Evolutionary conservation across 2,888 invertebrate species (phyloP).

Genomic region (Blera fallax): DNA sequence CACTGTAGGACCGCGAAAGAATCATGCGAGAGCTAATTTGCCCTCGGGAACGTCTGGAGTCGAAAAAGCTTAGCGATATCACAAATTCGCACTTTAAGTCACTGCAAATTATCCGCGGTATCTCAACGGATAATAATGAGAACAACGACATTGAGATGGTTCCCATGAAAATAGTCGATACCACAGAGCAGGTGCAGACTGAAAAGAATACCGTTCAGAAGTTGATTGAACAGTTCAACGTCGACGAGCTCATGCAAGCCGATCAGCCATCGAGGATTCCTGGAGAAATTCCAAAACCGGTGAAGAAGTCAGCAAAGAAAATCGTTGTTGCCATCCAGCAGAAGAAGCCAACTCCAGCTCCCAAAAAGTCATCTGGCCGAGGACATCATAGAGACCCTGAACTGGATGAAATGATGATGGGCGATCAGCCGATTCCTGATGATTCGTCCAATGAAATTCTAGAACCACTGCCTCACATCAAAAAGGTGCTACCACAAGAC

Average conservation of each 20-base stretch:
- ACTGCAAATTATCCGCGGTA: conserved; percentile 79
- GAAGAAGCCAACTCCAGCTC: conserved; percentile 52
- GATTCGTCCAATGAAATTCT: conserved; percentile 79
- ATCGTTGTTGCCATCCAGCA: conserved; percentile 73
- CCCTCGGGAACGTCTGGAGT: conserved; percentile 79
- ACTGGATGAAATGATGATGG: conserved; percentile 80
- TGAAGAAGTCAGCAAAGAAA: conserved; percentile 79
- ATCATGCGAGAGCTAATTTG: conserved; percentile 78
- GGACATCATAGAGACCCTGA: conserved; percentile 37
- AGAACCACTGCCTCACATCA: conserved; percentile 79
- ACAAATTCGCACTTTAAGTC: conserved; percentile 80
- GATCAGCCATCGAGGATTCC: conserved; percentile 77
- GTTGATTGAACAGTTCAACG: conserved; percentile 78
- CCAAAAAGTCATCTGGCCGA: conserved; percentile 43
- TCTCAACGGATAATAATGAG: conserved; percentile 80
- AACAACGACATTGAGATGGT: conserved; percentile 80
- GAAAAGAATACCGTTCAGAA: conserved; percentile 77
- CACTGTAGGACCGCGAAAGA: conserved; percentile 77
- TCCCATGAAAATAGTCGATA: conserved; percentile 71
- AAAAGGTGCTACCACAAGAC: conserved; percentile 79
- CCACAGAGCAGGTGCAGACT: conserved; percentile 75
- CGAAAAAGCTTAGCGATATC: conserved; percentile 79
- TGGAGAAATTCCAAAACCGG: conserved; percentile 78
- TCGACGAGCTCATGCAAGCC: conserved; percentile 80
- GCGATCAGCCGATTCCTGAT: conserved; percentile 78